These are phyloP conservation scores for Gallinago paraguaiae DNA, from an alignment of 2,113 vertebrate genomes.

Conservation along the genomic window DNA sequence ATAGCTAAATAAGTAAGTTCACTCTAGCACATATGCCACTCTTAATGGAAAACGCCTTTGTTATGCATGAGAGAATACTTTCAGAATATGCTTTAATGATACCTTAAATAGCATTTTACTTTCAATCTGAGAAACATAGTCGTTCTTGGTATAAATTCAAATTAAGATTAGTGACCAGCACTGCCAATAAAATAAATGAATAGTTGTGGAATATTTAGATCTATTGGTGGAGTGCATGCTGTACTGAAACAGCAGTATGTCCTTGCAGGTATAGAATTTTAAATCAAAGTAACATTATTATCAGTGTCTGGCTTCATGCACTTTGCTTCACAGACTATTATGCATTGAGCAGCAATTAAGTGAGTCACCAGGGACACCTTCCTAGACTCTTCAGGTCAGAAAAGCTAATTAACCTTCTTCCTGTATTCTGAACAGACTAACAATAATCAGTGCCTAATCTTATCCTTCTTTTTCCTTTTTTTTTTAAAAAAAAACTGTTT, in stretches of 20 bases:
- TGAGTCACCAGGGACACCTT: constrained; percentile 70
- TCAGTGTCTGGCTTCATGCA: constrained; percentile 30
- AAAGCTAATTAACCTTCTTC: constrained; percentile 81
- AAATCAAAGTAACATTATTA: constrained; percentile 44
- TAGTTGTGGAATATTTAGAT: constrained; percentile 42
- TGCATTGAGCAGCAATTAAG: constrained; percentile 78
- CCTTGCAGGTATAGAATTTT: constrained; percentile 20
- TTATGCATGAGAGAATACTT: background rate
- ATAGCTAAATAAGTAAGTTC: background rate
- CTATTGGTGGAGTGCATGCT: background rate
- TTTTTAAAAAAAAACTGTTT: background rate
- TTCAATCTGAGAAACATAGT: background rate
- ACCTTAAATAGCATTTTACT: background rate
- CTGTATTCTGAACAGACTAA: constrained; percentile 64
- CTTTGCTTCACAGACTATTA: constrained; percentile 58
- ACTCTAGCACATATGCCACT: background rate
- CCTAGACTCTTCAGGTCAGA: constrained; percentile 70
- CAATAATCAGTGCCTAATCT: constrained; percentile 33
- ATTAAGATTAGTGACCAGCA: constrained; percentile 51
- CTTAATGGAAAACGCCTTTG: background rate
- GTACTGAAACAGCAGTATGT: constrained; percentile 46
- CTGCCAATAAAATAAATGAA: constrained; percentile 56
- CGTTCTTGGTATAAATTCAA: constrained; percentile 36
- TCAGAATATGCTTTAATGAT: background rate
- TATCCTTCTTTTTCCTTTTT: background rate